These are phyloP conservation scores for Virgularia gustaviana DNA, from an alignment of 92 coral and sea anemone genomes.

Conservation along the genomic window DNA sequence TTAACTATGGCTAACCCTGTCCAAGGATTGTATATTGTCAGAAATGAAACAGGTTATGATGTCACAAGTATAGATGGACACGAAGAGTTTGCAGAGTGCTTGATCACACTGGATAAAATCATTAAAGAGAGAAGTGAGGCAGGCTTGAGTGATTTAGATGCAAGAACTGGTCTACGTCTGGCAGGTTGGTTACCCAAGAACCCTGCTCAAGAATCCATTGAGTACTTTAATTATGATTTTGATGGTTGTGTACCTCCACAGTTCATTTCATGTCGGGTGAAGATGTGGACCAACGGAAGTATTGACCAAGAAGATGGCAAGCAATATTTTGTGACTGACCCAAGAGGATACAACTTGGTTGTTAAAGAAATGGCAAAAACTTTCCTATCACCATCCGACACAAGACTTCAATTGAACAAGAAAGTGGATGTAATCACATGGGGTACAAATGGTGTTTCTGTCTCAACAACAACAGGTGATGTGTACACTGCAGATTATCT, in stretches of 20 bases:
- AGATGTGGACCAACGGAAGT: conserved; percentile 49
- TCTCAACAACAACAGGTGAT: conserved; percentile 52
- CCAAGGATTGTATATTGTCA: conserved; percentile 44
- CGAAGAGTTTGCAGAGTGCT: conserved; percentile 29
- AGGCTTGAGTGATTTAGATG: conserved; percentile 59
- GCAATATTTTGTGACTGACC: conserved; percentile 72
- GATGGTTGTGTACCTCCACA: conserved; percentile 76
- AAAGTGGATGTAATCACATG: conserved; percentile 55
- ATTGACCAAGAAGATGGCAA: conserved; percentile 51
- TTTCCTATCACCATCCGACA: conserved; percentile 56
- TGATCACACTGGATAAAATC: conserved; percentile 37
- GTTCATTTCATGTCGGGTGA: conserved; percentile 50
- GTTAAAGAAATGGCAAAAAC: conserved; percentile 63
- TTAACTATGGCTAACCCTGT: conserved; percentile 30
- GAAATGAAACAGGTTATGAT: conserved; percentile 60
- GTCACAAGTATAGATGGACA: conserved; percentile 51
- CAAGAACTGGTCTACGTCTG: conserved; percentile 59
- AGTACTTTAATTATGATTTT: conserved; percentile 68
- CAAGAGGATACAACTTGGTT: conserved; percentile 58
- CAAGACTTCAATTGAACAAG: conserved; percentile 58
- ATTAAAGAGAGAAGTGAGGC: conserved; percentile 43
- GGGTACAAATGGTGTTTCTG: conserved; percentile 49
- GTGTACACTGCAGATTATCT: conserved; percentile 62
- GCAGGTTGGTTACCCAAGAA: conserved; percentile 66
- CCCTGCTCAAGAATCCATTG: conserved; percentile 54